Evolutionary conservation across 1,140 invertebrate genomes (phyloP).

Genomic region (Physella acuta): DNA sequence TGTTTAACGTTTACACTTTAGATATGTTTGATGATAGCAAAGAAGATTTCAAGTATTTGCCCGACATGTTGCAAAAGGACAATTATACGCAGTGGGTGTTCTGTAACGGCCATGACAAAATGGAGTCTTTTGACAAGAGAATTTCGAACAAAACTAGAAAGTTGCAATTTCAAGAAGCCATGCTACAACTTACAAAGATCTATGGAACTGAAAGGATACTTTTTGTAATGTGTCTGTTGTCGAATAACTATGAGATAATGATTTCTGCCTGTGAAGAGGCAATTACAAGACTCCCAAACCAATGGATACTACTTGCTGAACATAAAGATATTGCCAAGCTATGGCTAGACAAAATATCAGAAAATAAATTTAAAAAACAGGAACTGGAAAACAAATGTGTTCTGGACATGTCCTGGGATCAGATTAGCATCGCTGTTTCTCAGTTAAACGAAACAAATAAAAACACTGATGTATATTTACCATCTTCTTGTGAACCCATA

Average conservation of each 20-base stretch:
- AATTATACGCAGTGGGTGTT: slow-evolving; percentile 29
- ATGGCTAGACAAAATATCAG: slow-evolving; percentile 26
- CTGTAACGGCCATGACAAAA: slow-evolving; percentile 29
- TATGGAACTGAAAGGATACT: slow-evolving; percentile 32
- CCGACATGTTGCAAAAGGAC: slow-evolving; percentile 18
- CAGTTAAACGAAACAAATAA: neutral
- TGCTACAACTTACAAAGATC: slow-evolving; percentile 29
- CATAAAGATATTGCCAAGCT: slow-evolving; percentile 27
- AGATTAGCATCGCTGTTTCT: neutral
- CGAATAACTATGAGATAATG: slow-evolving; percentile 33
- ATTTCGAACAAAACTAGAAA: slow-evolving; percentile 31
- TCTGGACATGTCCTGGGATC: slow-evolving; percentile 29
- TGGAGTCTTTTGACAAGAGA: slow-evolving; percentile 10
- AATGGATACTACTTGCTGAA: slow-evolving; percentile 36
- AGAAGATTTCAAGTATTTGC: slow-evolving; percentile 17
- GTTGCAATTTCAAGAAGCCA: slow-evolving; percentile 30
- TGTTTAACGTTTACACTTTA: slow-evolving; percentile 31
- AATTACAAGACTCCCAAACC: slow-evolving; percentile 28
- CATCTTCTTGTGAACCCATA: neutral
- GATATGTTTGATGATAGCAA: slow-evolving; percentile 24
- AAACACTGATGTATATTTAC: neutral
- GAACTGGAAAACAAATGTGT: slow-evolving; percentile 25
- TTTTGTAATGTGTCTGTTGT: slow-evolving; percentile 35
- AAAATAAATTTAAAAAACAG: slow-evolving; percentile 30
- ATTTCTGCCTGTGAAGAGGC: slow-evolving; percentile 32